A percentile compares a stretch with the other conserved stretches of the same genome.
These are phyloP conservation scores for Ganaspis brasiliensis DNA, from an alignment of 2,888 invertebrate species.

Conservation along the genomic window DNA sequence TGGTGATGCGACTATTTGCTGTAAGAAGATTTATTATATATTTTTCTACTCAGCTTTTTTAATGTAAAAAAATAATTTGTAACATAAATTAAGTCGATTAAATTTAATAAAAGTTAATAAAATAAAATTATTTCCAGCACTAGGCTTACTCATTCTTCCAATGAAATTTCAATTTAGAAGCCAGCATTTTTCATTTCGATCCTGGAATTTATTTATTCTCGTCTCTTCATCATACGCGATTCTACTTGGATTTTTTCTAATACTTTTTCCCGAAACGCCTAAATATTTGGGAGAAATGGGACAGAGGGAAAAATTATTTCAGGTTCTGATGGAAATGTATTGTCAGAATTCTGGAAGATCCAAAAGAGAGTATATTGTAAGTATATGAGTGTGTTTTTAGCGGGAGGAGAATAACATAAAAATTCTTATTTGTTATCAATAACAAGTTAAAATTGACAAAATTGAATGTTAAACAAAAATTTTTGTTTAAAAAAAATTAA, in stretches of 20 bases:
- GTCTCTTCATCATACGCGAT: constrained; percentile 87
- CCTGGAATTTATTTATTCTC: constrained; percentile 91
- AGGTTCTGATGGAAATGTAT: constrained; percentile 86
- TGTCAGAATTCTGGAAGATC: constrained; percentile 85
- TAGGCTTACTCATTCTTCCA: constrained; percentile 90
- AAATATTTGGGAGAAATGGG: constrained; percentile 90
- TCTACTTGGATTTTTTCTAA: constrained; percentile 85
- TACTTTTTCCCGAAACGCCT: constrained; percentile 89
- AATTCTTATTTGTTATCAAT: too few relatives aligned
- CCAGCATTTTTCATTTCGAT: constrained; percentile 85
- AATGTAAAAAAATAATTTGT: too few relatives aligned
- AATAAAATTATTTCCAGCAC: constrained; percentile 81
- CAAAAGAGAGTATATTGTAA: constrained; percentile 73
- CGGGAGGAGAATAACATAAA: too few relatives aligned
- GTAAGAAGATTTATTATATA: constrained; percentile 79
- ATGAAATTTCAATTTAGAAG: constrained; percentile 83
- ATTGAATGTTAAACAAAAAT: too few relatives aligned
- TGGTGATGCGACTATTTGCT: constrained; percentile 87
- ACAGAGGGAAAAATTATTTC: constrained; percentile 86
- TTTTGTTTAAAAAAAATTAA: too few relatives aligned
- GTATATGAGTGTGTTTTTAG: constrained; percentile 43
- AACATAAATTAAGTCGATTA: too few relatives aligned
- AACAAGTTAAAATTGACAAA: too few relatives aligned
- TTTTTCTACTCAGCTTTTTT: background rate
- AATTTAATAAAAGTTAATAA: too few relatives aligned